Evolutionary conservation across 1,140 invertebrate genomes (phyloP).

Genomic region (Phenacoccus solenopsis): DNA sequence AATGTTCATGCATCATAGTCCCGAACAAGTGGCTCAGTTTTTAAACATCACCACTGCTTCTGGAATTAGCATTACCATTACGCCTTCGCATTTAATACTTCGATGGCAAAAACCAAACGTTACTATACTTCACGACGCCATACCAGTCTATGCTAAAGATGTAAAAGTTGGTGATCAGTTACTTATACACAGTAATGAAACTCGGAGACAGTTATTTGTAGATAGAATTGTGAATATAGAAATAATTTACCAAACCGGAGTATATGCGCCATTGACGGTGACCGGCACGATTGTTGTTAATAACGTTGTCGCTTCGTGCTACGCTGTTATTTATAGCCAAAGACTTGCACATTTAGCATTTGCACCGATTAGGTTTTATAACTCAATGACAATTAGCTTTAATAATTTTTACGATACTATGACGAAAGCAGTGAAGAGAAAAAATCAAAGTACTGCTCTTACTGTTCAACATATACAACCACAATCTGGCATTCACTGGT

Average conservation of each 20-base stretch:
- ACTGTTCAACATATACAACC: conserved; percentile 24
- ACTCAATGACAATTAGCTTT: conserved; percentile 35
- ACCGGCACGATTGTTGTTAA: conserved; percentile 82
- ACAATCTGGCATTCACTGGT: conserved; percentile 68
- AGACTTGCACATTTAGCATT: conserved; percentile 70
- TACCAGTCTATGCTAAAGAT: conserved; percentile 44
- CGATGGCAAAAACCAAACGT: conserved; percentile 22
- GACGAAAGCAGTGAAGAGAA: conserved; percentile 21
- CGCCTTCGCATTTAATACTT: conserved; percentile 68
- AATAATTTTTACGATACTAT: conserved; percentile 24
- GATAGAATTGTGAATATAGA: conserved; percentile 48
- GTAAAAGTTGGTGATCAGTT: conserved; percentile 41
- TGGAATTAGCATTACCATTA: conserved; percentile 58
- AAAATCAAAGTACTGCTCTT: conserved; percentile 12
- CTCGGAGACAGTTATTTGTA: conserved; percentile 33
- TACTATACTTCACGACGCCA: conserved; percentile 23
- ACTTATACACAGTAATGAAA: conserved; percentile 36
- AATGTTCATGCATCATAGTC: conserved; percentile 73
- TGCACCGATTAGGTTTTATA: conserved; percentile 54
- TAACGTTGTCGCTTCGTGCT: conserved; percentile 83
- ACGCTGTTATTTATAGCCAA: conserved; percentile 78
- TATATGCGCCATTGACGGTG: conserved; percentile 79
- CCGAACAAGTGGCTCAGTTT: conserved; percentile 51
- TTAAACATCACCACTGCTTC: conserved; percentile 54
- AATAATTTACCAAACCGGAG: conserved; percentile 48